Evolutionary conservation across 2,113 vertebrate genomes (phyloP), one percentile per base, ranked within the genome.

Genomic region (Pipra filicauda): DNA sequence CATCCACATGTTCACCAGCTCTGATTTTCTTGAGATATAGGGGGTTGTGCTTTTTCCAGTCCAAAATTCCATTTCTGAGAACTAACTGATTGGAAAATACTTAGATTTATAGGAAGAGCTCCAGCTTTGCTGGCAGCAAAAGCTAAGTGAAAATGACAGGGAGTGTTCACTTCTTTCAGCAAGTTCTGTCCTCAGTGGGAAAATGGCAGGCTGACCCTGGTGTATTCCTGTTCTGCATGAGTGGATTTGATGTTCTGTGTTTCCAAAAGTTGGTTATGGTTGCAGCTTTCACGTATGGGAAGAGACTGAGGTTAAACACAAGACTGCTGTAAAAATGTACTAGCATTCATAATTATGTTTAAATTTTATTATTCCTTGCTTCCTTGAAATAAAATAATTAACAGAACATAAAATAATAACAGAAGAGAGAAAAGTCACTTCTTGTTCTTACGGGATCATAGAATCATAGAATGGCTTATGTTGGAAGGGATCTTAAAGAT

Each of bases 201-300:
- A 74, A 70, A 61, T 11, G 33, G 26, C 71, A 90, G 48, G 33
- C 43, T 76, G 58, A 72, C 66, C 54, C 26, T 72, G 31, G 20
- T 61, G 48, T 15, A 11, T 39, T 95, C 84, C 74, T 5, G 0
- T 39, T 79, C 51, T 76, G 23, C 0, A 0, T 48, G 46, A 17
- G 46, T 76, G n/a, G 39, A 75, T 55, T 89, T 6, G 2, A 30
- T 76, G 48, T 64, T 77, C 55, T 44, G 8, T 65, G 21, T 74
- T 89, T 79, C 64, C 64, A 72, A 13, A 69, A 41, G 37, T 9
- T 76, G 62, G 33, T 57, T 82, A 22, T 84, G 87, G 16, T n/a
- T 85, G 51, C 59, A 76, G 10, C 12, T 91, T 79, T 76, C n/a
- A 61, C 15, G 3, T 61, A 11, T 5, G 55, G 73, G 39, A 87